Evolutionary conservation across 92 coral and sea anemone species (phyloP), one percentile per base, ranked within the genome.

Genomic region (Siderastrea siderea): DNA sequence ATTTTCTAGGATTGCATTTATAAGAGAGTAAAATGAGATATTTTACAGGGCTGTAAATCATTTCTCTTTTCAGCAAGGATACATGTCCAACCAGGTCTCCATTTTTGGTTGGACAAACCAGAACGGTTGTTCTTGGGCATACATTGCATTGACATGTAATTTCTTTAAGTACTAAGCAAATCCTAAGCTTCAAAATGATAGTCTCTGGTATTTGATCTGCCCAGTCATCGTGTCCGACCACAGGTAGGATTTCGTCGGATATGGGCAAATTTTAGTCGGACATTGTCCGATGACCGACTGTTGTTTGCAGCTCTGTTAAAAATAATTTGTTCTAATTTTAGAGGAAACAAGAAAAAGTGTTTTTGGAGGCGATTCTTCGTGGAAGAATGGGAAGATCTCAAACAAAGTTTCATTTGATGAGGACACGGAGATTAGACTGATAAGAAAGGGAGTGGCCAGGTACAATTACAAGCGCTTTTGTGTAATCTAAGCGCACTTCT

Each of bases 401-500:
- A 71, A 87, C 85, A 80, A 67, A 73, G 84, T 87, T 3, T 13
- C 88, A 10, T 81, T 98, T 48, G 87, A 91, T 38, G 92, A 92
- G 62, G 86, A 93, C 79, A 92, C 99, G 1, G 94, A 92, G 60
- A 77, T 98, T 8, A 74, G 96, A 68, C 91, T 95, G 67, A 93
- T 94, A 68, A 90, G 98, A 11, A 98, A 93, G 70, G 98, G 96
- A 9, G 93, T 93, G 68, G 96, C 95, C 52, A 95, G 99, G 99
- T 97, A 66, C 7, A 11, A 77, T 1, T 15, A 26, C 4, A 2
- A 74, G 16, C n/a, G 60, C 17, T 74, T n/a, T 7, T 38, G 43
- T 48, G 13, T 58, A 15, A 58, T 66, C 47, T 19, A 19, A 7
- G 49, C 7, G 50, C 9, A 9, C 69, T n/a, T 17, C 19, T 7